These are phyloP conservation scores for Rhagologus leucostigma DNA, from an alignment of 2,113 vertebrate genomes.

Conservation along the genomic window DNA sequence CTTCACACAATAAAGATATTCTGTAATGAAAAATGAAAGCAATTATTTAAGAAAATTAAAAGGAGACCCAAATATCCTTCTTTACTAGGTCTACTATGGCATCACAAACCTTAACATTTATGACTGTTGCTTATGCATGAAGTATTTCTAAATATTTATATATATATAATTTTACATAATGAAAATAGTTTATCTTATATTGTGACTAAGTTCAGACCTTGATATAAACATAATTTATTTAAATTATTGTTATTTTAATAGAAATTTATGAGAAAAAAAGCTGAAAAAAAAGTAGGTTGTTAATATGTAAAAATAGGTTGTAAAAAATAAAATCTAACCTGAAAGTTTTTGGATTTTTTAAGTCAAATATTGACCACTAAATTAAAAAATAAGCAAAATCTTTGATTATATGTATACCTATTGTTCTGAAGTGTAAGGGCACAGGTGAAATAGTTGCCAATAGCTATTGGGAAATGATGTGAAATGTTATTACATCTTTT, in stretches of 20 bases:
- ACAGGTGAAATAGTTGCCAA: not conserved
- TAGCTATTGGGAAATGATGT: not conserved
- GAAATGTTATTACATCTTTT: not conserved
- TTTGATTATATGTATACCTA: not conserved
- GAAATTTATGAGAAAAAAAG: not conserved
- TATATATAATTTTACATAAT: not conserved
- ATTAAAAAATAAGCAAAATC: not conserved
- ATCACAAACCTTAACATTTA: not conserved
- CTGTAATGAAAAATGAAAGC: not conserved
- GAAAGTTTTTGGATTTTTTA: not conserved
- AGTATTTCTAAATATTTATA: not conserved
- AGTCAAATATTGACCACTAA: not conserved
- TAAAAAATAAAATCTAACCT: not conserved
- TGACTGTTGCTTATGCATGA: rapidly evolving
- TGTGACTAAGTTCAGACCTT: not conserved
- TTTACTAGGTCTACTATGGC: not conserved
- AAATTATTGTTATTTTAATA: not conserved
- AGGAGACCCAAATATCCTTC: not conserved
- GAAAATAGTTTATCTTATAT: not conserved
- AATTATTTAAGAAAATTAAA: not conserved
- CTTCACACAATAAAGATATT: not conserved
- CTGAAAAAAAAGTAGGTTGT: rapidly evolving
- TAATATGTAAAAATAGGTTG: not conserved
- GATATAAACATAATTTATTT: not conserved
- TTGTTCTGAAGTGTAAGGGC: not conserved